A percentile compares a stretch with the other conserved stretches of the same genome.
phyloP scores from a whole-genome alignment of 2,797 vertebrate species.

The Oreochromis mossambicus region DNA sequence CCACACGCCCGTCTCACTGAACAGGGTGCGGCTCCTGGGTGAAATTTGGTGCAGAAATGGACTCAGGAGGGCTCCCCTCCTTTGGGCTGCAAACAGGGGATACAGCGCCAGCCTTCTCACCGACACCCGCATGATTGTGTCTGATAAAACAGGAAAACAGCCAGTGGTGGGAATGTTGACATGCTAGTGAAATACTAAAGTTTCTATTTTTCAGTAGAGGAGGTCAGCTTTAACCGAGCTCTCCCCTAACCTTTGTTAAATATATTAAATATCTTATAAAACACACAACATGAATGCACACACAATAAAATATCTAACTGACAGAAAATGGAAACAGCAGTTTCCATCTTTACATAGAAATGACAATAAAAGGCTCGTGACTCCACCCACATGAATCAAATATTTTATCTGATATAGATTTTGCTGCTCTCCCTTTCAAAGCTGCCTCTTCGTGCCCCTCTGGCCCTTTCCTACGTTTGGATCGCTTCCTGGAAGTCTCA shows the following conservation, averaged over 20 bases:
- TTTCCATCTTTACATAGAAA: background rate
- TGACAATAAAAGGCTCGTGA: background rate
- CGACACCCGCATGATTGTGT: conserved; percentile 68
- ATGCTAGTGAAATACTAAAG: background rate
- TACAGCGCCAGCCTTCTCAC: conserved; percentile 53
- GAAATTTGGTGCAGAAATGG: background rate
- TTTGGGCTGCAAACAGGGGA: conserved; percentile 52
- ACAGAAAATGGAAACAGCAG: background rate
- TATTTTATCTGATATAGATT: background rate
- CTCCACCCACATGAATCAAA: background rate
- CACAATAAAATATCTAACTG: background rate
- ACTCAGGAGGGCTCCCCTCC: conserved; percentile 6
- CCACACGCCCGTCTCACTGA: conserved; percentile 89
- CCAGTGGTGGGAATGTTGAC: background rate
- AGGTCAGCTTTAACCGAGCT: background rate
- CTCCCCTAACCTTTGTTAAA: background rate
- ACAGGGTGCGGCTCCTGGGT: conserved; percentile 72
- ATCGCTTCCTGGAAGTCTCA: background rate
- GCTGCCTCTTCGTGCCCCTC: background rate
- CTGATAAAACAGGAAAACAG: background rate
- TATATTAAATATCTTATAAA: background rate
- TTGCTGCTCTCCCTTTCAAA: background rate
- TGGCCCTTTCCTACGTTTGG: background rate
- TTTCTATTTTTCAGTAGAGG: background rate
- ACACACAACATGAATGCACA: background rate